Base-by-base conservation (phyloP, 2,113 vertebrate species). In the Poicephalus gulielmi region DNA sequence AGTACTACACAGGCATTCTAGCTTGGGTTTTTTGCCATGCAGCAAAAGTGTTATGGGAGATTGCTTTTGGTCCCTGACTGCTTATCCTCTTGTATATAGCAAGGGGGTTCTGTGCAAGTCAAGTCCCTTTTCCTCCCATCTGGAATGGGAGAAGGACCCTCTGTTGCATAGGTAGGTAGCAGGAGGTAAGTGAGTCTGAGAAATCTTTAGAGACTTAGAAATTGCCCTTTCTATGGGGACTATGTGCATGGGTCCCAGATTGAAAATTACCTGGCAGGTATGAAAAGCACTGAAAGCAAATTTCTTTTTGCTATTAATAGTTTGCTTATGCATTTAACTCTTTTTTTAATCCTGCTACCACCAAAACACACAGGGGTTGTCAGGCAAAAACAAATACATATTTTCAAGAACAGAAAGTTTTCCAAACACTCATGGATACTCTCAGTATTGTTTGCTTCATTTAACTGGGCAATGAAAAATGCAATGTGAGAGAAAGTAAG, bases 381-480 rank as follows among this genome's bases (percentile, higher is more conserved):
- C 60, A 49, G 33, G 66, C 60, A 91, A 91, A 92, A 92, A 6
- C 43, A 82, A 83, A 76, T 73, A 47, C 27, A 17, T 81, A 3
- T 89, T 95, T 91, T 60, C 19, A 57, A 44, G 66, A 84, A 37
- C 47, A 87, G 73, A 68, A 91, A 67, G 46, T 88, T 93, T 91
- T 84, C 37, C 64, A 73, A 25, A 84, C 44, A 6, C 84, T 89
- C 12, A 37, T 85, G 74, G 76, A 69, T 79, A 23, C n/a, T 94
- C 23, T 76, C 46, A 66, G 5, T 73, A 68, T 62, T 85, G n/a
- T 79, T 92, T 94, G 44, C 67, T 62, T 93, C 62, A 41, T 63
- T 93, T 93, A 93, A 57, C 67, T 41, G 27, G 44, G 30, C 70
- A 90, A 78, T 76, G 49, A 76, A 88, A 90, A 92, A 90, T 76